Evolutionary conservation across 2,888 invertebrate species (phyloP).

Genomic region (Salticus scenicus): DNA sequence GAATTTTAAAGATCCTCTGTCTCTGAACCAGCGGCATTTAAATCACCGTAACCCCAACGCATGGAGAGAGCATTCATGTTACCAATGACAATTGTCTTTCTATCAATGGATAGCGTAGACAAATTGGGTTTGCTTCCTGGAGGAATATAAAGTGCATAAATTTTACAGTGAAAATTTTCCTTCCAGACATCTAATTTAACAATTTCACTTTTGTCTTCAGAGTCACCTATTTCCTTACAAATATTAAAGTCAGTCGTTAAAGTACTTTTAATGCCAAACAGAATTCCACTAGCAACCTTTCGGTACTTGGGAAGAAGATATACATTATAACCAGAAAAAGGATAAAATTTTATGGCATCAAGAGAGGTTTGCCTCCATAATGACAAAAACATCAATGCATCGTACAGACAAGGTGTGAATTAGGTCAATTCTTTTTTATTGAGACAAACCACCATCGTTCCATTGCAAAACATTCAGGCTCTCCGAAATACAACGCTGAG

Average conservation of each 20-base stretch:
- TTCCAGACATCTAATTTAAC: not conserved
- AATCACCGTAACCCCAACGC: not conserved
- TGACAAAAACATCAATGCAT: not conserved
- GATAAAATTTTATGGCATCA: not conserved
- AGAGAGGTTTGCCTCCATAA: not conserved
- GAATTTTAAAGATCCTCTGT: not conserved
- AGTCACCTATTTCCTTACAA: constrained; percentile 15
- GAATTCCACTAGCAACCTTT: not conserved
- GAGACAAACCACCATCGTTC: not conserved
- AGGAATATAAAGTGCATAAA: constrained; percentile 28
- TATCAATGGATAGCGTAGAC: not conserved
- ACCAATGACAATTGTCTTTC: not conserved
- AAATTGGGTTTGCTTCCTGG: not conserved
- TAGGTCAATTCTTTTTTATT: not conserved
- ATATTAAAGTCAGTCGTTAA: not conserved
- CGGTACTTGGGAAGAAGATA: not conserved
- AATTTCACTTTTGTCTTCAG: constrained; percentile 26
- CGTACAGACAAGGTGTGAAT: not conserved
- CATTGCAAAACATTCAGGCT: not conserved
- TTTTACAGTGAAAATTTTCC: not conserved
- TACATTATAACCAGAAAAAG: not conserved
- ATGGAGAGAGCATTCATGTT: not conserved
- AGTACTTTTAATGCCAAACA: not conserved
- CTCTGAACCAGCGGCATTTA: not conserved
- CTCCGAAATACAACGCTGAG: too few relatives aligned